Percentiles rank a stretch among this genome's conserved stretches.
Conservation (phyloP, 2,797 vertebrate species). For the Nyctalus aviator region DNA sequence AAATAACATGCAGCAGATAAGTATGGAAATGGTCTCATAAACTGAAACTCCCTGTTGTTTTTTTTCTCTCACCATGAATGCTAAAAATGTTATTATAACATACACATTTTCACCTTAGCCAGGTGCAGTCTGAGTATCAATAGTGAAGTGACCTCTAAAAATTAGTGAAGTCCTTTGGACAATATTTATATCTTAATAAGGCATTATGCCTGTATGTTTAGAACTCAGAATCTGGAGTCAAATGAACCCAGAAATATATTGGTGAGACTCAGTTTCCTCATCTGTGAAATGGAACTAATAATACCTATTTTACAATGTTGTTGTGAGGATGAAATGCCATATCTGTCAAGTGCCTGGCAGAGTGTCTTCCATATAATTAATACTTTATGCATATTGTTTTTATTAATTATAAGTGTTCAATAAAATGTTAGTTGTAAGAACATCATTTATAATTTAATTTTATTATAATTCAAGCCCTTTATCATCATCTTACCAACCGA, state of each 20-base stretch:
- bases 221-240: constrained; percentile 5
- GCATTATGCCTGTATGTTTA: background rate
- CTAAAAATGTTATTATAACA: background rate
- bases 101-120: background rate
- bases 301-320: background rate
- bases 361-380: constrained; percentile 9
- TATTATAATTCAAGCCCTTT: background rate
- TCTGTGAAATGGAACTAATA: constrained; percentile 38
- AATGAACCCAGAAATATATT: background rate
- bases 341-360: background rate
- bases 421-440: constrained; percentile 17
- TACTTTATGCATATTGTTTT: constrained; percentile 18
- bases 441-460: background rate
- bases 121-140: background rate
- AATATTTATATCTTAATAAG: background rate
- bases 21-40: background rate
- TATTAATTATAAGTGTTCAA: constrained; percentile 11
- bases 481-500: background rate
- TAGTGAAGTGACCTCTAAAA: background rate
- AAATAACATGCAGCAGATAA: constrained; percentile 19
- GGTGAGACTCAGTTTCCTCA: constrained; percentile 44
- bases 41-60: background rate
- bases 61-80: background rate
- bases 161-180: background rate
- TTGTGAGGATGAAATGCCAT: background rate